Evolutionary conservation across 1,140 invertebrate species (phyloP), one percentile per base, ranked within the genome.

Genomic region (Phortica variegata): DNA sequence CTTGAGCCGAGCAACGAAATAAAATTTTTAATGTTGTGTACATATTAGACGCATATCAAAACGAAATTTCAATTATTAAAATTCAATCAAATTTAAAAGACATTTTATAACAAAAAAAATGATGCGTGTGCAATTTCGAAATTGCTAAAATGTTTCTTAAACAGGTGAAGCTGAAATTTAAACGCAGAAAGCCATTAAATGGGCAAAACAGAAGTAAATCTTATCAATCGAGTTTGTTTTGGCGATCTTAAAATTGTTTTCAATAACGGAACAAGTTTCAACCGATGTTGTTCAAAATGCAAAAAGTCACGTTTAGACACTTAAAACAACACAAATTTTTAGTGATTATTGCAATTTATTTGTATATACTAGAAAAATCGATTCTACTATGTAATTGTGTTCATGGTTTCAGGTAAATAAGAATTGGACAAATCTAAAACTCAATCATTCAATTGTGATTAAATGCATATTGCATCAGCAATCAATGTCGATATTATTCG

Each of bases 301-400:
- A 55, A 60, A 52, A 39, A 51, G 51, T 50, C 21, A 39, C 40
- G 46, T 54, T 61, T 34, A 56, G 51, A 46, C 58, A 65, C 53
- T 57, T 62, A 41, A 42, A 44, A 52, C 53, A 63, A 45, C 52
- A 57, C 43, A 58, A 58, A 56, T 65, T 55, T 38, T 40, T 73
- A 26, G 40, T 73, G 50, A 54, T 58, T 47, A 21, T 71, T 37
- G 56, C 54, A 49, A 58, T 73, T 33, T 58, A 61, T 47, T 52
- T 70, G 56, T 61, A 60, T 47, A 45, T 63, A 54, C 47, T 73
- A 49, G 65, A 73, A 60, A 72, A 70, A 70, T 73, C 70, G 61
- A 73, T 73, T 59, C 58, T 65, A 52, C 58, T 49, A 53, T 73
- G 70, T 50, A 54, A 73, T 61, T 73, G 70, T 73, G 70, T 73